These are phyloP conservation scores for Drepana arcuata DNA, from an alignment of 1,140 invertebrate species.

Conservation along the genomic window DNA sequence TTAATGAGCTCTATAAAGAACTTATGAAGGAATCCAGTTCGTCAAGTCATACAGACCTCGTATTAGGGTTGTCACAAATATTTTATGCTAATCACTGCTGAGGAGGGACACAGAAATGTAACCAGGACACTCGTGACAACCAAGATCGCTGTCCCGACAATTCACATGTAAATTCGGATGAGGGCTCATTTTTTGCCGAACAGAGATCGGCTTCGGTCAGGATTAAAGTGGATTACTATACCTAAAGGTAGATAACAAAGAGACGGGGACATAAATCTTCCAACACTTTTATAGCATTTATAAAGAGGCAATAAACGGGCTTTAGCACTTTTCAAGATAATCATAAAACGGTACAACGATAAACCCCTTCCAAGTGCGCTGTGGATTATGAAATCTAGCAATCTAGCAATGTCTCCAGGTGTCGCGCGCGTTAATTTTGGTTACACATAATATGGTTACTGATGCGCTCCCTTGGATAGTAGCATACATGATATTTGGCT, in stretches of 20 bases:
- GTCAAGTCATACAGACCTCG: conserved; percentile 15
- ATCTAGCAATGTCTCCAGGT: no score
- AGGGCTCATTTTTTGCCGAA: conserved; percentile 27
- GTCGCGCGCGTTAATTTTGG: no score
- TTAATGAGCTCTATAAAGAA: no score
- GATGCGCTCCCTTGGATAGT: no score
- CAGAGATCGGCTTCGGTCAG: conserved; percentile 17
- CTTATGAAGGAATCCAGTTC: conserved; percentile 12
- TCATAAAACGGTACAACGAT: conserved; percentile 15
- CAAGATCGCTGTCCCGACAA: conserved; percentile 19
- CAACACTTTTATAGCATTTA: conserved; percentile 18
- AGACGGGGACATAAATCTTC: conserved; percentile 15
- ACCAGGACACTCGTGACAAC: conserved; percentile 12
- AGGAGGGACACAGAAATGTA: conserved; percentile 18
- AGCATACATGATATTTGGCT: no score
- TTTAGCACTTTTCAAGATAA: conserved; percentile 18
- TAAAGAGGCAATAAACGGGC: conserved; percentile 13
- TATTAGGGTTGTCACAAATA: conserved; percentile 25
- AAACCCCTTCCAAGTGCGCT: no score
- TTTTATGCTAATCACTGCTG: conserved; percentile 31
- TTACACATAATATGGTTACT: no score
- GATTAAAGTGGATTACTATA: conserved; percentile 22
- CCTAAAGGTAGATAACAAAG: conserved; percentile 13
- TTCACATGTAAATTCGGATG: conserved; percentile 29
- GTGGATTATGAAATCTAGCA: no score